A percentile compares a stretch with the other conserved stretches of the same genome.
Evolutionary conservation across 1,140 invertebrate species (phyloP).

Genomic region (Aphis craccivora): DNA sequence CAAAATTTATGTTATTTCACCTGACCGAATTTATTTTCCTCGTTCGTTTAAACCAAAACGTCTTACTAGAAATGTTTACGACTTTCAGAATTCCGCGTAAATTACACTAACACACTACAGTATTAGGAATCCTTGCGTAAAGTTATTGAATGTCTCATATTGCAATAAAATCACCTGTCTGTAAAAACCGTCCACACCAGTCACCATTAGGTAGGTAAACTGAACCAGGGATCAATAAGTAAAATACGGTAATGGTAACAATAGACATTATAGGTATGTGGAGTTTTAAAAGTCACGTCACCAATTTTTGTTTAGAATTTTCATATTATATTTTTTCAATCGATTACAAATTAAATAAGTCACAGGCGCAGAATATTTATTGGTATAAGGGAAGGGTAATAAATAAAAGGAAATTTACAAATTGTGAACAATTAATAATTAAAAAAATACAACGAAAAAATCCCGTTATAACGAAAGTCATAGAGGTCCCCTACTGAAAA

Average conservation of each 20-base stretch:
- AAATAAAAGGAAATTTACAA: no score
- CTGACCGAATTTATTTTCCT: background rate
- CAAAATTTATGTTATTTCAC: constrained; percentile 17
- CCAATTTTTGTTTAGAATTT: background rate
- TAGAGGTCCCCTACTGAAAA: no score
- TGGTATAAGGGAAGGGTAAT: no score
- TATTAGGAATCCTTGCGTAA: background rate
- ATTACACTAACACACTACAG: background rate
- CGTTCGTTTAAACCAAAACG: background rate
- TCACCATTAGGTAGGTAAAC: background rate
- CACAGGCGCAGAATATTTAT: no score
- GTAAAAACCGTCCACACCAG: background rate
- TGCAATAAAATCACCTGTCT: background rate
- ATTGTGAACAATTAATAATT: no score
- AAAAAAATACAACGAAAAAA: no score
- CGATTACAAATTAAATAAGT: background rate
- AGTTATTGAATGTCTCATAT: background rate
- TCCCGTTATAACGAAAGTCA: no score
- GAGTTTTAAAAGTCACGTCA: background rate
- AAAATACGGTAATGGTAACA: background rate
- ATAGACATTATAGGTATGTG: background rate
- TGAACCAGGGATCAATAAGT: background rate
- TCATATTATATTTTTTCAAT: background rate
- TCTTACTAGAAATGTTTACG: background rate
- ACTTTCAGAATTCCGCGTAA: background rate